Conservation (phyloP, 2,113 vertebrate genomes). For the Eidolon helvum region DNA sequence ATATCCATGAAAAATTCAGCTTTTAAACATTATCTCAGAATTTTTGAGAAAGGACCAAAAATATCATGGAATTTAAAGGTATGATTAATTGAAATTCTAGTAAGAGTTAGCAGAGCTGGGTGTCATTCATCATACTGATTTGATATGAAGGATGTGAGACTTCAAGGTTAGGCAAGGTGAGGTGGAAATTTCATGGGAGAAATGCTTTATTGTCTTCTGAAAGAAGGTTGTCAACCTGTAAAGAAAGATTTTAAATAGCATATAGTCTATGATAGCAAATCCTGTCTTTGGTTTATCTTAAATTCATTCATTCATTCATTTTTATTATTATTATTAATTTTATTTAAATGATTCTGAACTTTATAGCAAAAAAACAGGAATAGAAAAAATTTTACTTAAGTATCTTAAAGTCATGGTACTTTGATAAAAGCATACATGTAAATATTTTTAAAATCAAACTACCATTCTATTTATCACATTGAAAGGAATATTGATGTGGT, state of each 20-base stretch:
- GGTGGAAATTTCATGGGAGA: constrained; percentile 45
- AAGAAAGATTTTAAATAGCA: not conserved
- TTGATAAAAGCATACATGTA: not conserved
- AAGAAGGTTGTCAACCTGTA: constrained; percentile 19
- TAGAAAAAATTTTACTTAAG: not conserved
- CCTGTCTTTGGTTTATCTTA: not conserved
- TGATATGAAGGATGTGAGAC: constrained; percentile 49
- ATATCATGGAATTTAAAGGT: constrained; percentile 46
- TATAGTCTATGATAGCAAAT: not conserved
- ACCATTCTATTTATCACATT: not conserved
- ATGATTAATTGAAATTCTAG: constrained; percentile 73
- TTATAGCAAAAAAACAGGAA: not conserved
- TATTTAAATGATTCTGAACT: not conserved
- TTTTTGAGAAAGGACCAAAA: constrained; percentile 31
- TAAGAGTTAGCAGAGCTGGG: constrained; percentile 32
- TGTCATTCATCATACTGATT: constrained; percentile 72
- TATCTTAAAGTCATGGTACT: not conserved
- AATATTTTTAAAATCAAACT: not conserved
- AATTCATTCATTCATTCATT: not conserved
- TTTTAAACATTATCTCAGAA: constrained; percentile 39
- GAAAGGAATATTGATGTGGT: not conserved
- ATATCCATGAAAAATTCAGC: constrained; percentile 45
- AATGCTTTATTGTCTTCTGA: constrained; percentile 45
- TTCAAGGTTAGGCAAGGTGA: constrained; percentile 74
- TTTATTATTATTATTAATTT: not conserved